A percentile compares a stretch with the other conserved stretches of the same genome.
These are phyloP conservation scores for Clarias gariepinus DNA, from an alignment of 2,113 vertebrate species.

Conservation along the genomic window DNA sequence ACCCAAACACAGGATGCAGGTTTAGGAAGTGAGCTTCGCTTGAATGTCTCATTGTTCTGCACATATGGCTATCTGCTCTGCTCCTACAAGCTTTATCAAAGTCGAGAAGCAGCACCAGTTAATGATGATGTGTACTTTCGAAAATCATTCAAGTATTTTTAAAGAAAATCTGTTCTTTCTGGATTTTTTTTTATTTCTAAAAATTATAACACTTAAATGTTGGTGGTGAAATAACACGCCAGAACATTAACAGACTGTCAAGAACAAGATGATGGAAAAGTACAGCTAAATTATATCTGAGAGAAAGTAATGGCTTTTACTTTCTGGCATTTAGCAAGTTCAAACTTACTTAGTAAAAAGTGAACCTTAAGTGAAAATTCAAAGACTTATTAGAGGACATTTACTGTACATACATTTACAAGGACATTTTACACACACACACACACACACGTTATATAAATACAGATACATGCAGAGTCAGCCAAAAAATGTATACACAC, in stretches of 20 bases:
- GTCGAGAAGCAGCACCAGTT: slow-evolving; percentile 38
- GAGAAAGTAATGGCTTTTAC: background rate
- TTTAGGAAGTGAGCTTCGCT: slow-evolving; percentile 62
- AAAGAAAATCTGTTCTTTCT: background rate
- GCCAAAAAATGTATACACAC: too few relatives aligned
- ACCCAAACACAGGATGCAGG: slow-evolving; percentile 65
- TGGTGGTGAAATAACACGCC: background rate
- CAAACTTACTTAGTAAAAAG: background rate
- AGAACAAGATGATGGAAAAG: background rate
- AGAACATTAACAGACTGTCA: background rate
- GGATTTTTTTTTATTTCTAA: background rate
- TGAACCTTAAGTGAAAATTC: background rate
- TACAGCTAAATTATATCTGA: background rate
- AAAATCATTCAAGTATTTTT: background rate
- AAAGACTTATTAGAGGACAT: background rate
- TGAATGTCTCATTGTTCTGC: slow-evolving; percentile 56
- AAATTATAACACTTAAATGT: background rate
- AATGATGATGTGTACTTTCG: background rate
- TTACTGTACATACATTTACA: too few relatives aligned
- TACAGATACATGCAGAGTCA: too few relatives aligned
- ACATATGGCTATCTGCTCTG: slow-evolving; percentile 42
- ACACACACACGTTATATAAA: too few relatives aligned
- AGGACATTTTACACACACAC: too few relatives aligned
- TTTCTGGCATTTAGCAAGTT: background rate
- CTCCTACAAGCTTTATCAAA: slow-evolving; percentile 39